Evolutionary conservation across 2,888 invertebrate genomes (phyloP).

Genomic region (Odontomyia ornata): DNA sequence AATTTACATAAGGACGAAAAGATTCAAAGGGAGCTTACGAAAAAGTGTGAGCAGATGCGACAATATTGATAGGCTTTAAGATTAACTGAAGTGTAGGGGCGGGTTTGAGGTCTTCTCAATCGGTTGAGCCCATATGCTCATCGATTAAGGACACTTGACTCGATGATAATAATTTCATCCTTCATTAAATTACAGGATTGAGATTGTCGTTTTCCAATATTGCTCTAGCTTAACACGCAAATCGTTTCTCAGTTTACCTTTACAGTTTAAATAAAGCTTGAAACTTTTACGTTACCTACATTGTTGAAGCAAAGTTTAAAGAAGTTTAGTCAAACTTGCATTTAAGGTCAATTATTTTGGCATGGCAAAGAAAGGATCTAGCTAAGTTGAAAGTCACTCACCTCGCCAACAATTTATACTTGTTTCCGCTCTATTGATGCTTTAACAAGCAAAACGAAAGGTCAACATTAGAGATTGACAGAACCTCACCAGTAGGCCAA

Average conservation of each 20-base stretch:
- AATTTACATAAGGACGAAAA: not conserved
- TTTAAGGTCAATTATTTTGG: too few relatives aligned
- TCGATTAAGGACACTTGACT: not conserved
- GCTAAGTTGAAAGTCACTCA: too few relatives aligned
- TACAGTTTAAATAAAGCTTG: too few relatives aligned
- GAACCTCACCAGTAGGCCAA: slow-evolving; percentile 7
- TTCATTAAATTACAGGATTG: not conserved
- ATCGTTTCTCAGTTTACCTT: too few relatives aligned
- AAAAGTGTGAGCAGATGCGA: not conserved
- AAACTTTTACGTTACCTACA: too few relatives aligned
- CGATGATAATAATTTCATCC: not conserved
- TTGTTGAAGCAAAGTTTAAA: too few relatives aligned
- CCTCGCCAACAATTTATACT: too few relatives aligned
- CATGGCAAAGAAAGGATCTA: too few relatives aligned
- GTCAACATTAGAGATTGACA: slow-evolving; percentile 40
- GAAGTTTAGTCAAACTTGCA: too few relatives aligned
- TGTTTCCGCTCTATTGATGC: not conserved
- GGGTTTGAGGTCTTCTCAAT: not conserved
- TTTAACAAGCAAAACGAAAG: not conserved
- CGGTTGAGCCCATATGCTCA: not conserved
- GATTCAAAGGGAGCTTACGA: not conserved
- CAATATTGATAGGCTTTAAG: not conserved
- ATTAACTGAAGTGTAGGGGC: not conserved
- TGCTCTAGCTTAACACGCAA: too few relatives aligned
- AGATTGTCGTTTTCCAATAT: not conserved